phyloP scores from a whole-genome alignment of 2,888 invertebrate species.

The Trisateles emortualis region DNA sequence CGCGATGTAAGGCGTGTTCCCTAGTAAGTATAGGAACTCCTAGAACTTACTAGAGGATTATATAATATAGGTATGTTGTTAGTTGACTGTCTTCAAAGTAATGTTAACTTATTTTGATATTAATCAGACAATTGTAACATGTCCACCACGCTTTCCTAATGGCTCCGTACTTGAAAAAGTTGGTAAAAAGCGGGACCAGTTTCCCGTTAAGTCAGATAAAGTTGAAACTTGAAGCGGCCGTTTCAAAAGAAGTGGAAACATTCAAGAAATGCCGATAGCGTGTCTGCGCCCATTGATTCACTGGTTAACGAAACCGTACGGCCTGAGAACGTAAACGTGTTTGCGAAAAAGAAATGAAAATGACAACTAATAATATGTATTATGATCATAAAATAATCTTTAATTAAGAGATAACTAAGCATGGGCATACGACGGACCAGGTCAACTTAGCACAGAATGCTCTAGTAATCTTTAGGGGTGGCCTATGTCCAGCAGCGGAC shows the following conservation, averaged over 20 bases:
- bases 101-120: too few species aligned
- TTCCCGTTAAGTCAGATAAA: constrained; percentile 70
- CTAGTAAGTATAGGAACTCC: too few species aligned
- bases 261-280: constrained; percentile 64
- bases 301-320: constrained; percentile 45
- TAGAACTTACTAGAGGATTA: too few species aligned
- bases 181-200: constrained; percentile 63
- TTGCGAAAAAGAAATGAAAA: constrained; percentile 10
- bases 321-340: constrained; percentile 41
- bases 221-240: constrained; percentile 65
- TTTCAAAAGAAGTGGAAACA: constrained; percentile 69
- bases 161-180: constrained; percentile 52
- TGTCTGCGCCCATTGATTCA: constrained; percentile 60
- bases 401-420: too few species aligned
- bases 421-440: too few species aligned
- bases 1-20: too few species aligned
- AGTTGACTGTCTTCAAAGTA: too few species aligned
- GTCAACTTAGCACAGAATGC: too few species aligned
- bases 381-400: too few species aligned
- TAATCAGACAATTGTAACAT: not conserved
- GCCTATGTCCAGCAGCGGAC: too few species aligned
- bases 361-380: not conserved
- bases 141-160: constrained; percentile 35
- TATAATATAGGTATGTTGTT: too few species aligned
- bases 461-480: too few species aligned